Evolutionary conservation across 1,140 invertebrate species (phyloP).

Genomic region (Octopus bimaculoides): DNA sequence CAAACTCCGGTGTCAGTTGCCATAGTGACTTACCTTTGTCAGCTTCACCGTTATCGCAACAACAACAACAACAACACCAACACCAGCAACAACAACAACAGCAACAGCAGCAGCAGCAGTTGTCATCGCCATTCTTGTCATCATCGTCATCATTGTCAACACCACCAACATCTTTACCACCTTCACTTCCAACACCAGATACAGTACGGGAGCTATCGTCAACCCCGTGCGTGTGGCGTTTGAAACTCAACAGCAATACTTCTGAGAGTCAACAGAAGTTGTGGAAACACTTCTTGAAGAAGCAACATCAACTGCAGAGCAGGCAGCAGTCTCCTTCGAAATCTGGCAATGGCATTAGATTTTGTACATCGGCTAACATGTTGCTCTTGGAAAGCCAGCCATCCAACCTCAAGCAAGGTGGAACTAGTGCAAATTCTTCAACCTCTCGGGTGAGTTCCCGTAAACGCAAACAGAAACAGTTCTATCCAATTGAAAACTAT

Average conservation of each 20-base stretch:
- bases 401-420: not conserved
- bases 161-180: no score
- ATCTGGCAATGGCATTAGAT: not conserved
- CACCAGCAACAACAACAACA: not conserved
- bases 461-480: constrained; percentile 47
- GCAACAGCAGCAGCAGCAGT: no score
- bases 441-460: constrained; percentile 31
- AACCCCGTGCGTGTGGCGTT: not conserved
- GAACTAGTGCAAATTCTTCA: not conserved
- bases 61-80: not conserved
- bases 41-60: no score
- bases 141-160: no score
- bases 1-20: not conserved
- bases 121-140: no score
- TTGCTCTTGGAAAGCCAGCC: no score
- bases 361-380: no score
- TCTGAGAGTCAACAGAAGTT: constrained; percentile 13
- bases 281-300: constrained; percentile 40
- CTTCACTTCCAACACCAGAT: no score
- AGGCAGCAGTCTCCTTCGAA: not conserved
- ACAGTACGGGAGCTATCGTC: not conserved
- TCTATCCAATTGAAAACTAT: constrained; percentile 52
- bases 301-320: not conserved
- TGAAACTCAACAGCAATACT: not conserved
- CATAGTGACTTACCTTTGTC: no score